phyloP scores from a whole-genome alignment of 2,797 vertebrate genomes.

The Triplophysa yarkandensis region DNA sequence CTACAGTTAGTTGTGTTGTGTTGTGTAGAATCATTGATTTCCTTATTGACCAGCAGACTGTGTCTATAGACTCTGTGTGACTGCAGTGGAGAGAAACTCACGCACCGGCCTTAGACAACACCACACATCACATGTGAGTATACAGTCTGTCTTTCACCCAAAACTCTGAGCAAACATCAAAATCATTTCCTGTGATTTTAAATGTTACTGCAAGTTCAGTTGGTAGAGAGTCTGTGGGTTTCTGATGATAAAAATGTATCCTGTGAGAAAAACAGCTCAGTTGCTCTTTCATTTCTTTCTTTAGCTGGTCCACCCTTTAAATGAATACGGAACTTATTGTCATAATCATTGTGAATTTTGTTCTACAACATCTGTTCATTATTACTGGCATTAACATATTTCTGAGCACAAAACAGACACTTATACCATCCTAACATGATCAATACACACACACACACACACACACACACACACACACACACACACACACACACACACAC shows the following conservation, averaged over 20 bases:
- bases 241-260: no score
- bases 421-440: slow-evolving; percentile 35
- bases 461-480: slow-evolving; percentile 34
- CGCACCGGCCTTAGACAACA: not conserved
- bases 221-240: no score
- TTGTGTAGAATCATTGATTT: slow-evolving; percentile 48
- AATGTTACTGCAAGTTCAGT: no score
- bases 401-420: slow-evolving; percentile 46
- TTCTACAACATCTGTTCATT: not conserved
- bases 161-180: not conserved
- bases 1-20: not conserved
- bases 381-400: not conserved
- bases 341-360: no score
- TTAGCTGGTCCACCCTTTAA: no score
- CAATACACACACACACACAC: slow-evolving; percentile 6
- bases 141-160: not conserved
- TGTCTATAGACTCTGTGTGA: slow-evolving; percentile 17
- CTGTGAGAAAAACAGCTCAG: no score
- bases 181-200: no score
- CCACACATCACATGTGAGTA: not conserved
- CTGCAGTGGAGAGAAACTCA: not conserved
- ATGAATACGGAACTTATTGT: no score
- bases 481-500: slow-evolving; percentile 12
- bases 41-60: slow-evolving; percentile 30
- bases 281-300: no score